Evolutionary conservation across 2,888 invertebrate genomes (phyloP).

Genomic region (Amphimallon solstitiale): DNA sequence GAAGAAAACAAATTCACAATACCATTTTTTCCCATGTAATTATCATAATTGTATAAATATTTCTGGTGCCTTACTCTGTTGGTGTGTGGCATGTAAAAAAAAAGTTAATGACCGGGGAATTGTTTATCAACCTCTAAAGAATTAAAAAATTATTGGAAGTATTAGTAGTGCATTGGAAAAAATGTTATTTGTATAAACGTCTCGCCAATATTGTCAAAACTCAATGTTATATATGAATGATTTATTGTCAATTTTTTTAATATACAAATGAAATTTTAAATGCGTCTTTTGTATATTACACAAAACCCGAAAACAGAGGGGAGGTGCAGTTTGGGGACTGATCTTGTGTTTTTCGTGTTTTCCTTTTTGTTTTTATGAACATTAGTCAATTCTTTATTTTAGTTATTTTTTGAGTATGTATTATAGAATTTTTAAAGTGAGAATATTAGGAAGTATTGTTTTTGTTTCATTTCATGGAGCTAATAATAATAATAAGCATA

Average conservation of each 20-base stretch:
- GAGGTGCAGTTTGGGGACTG: not conserved
- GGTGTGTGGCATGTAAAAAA: conserved; percentile 59
- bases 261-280: conserved; percentile 61
- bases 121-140: conserved; percentile 44
- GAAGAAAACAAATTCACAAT: conserved; percentile 51
- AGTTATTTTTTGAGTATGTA: conserved; percentile 20
- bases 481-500: conserved; percentile 11
- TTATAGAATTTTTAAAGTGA: conserved; percentile 27
- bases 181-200: conserved; percentile 60
- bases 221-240: conserved; percentile 62
- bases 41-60: conserved; percentile 59
- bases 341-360: conserved; percentile 21
- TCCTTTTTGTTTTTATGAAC: conserved; percentile 20
- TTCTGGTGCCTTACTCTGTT: conserved; percentile 64
- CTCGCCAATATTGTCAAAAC: conserved; percentile 60
- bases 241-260: conserved; percentile 65
- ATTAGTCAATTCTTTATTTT: conserved; percentile 26
- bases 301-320: conserved; percentile 21
- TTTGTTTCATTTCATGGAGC: conserved; percentile 8
- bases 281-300: conserved; percentile 39
- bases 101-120: conserved; percentile 55
- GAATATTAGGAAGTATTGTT: conserved; percentile 9
- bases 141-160: conserved; percentile 43
- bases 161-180: conserved; percentile 58
- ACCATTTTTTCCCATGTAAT: conserved; percentile 63